Conservation (phyloP, 2,113 vertebrate species). For the Sialia sialis region DNA sequence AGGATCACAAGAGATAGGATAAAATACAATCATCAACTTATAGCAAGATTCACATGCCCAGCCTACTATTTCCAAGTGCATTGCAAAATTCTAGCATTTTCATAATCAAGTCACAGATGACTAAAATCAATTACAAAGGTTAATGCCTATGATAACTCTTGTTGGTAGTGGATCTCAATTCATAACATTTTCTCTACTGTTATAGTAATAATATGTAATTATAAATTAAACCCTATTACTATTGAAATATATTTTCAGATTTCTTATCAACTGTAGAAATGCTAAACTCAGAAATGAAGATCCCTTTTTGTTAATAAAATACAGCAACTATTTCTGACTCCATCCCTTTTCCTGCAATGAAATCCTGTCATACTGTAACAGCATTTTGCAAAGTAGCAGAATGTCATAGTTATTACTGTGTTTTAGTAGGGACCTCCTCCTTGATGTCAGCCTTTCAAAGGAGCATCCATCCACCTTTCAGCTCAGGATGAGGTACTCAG, state of each 20-base stretch:
- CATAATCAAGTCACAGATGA: background rate
- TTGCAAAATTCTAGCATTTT: constrained; percentile 37
- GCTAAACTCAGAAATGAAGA: accelerated
- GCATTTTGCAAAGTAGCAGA: background rate
- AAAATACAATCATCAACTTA: constrained; percentile 3
- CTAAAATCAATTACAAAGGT: constrained; percentile 15
- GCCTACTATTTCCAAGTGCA: background rate
- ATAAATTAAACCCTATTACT: background rate
- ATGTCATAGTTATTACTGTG: background rate
- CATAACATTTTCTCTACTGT: background rate
- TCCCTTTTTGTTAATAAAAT: background rate
- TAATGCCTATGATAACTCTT: background rate
- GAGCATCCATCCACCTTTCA: background rate
- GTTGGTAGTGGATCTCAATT: background rate
- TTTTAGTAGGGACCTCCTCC: background rate
- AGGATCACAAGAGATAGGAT: background rate
- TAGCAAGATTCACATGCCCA: background rate
- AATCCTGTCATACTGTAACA: background rate
- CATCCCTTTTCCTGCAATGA: background rate
- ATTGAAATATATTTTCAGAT: background rate
- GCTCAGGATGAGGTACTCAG: background rate
- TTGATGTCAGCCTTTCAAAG: background rate
- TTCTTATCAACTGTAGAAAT: background rate
- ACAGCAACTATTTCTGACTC: background rate
- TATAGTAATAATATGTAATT: background rate